Base-by-base conservation (phyloP, 2,888 invertebrate genomes). In the Drosophila mimetica region DNA sequence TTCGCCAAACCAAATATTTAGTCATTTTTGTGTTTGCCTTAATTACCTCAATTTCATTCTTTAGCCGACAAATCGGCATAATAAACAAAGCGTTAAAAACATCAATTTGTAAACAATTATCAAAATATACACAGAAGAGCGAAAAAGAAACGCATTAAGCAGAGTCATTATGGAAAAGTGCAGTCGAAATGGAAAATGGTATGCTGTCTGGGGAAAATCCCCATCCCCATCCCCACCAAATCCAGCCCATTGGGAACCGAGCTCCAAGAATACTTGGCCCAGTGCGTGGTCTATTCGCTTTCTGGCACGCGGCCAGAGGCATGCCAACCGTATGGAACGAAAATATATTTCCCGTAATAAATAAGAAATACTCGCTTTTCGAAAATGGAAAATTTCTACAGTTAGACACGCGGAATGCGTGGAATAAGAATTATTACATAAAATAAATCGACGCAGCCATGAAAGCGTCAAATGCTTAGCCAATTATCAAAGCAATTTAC, bases 311-410 rank as follows among this genome's bases (percentile, higher is more conserved):
- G 52, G 87, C 83, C 83, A 83, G 79, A 77, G 42, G 78, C 75
- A 74, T 77, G 75, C 73, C 78, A 63, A 42, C 36, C 70, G 54
- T 67, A 67, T 69, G 55, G 22, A 57, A 52, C 57, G n/a, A 78
- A 86, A 82, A 82, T 82, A 82, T 74, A 84, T 73, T 70, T 74
- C 47, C 60, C 70, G 39, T 52, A 86, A 83, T 74, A 74, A 82
- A 79, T 71, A 73, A 48, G 18, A 72, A 34, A 58, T 81, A 69
- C 58, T 46, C 14, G n/a, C 11, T 42, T 32, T 20, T 47, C 37
- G 46, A 64, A 79, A 66, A 84, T 77, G 85, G 79, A 78, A 86
- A 81, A 70, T 70, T 79, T 79, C 59, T 65, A 50, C 61, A 65
- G 41, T 64, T 53, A 42, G 41, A 71, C 51, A 37, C 48, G 48